These are phyloP conservation scores for Calycopis cecrops DNA, from an alignment of 1,140 invertebrate genomes.

Conservation along the genomic window DNA sequence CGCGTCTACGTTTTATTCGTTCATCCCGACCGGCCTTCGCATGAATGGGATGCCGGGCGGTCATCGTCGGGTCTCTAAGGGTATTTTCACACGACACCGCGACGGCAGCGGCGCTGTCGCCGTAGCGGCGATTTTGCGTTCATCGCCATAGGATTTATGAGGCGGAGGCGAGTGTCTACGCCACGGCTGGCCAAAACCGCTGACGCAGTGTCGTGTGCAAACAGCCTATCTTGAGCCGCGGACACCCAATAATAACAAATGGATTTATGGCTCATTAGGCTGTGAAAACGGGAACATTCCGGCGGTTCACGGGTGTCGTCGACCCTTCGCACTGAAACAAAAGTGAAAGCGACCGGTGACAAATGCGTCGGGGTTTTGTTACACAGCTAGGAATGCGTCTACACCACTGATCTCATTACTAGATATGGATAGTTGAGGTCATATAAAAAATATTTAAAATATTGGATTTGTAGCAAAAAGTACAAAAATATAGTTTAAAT, in stretches of 20 bases:
- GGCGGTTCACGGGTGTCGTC: slow-evolving; percentile 40
- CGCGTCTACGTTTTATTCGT: slow-evolving; percentile 35
- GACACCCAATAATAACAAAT: slow-evolving; percentile 55
- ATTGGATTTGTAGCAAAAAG: too few relatives aligned
- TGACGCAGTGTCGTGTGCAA: too few relatives aligned
- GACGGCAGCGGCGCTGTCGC: too few relatives aligned
- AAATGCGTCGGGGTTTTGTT: slow-evolving; percentile 39
- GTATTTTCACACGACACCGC: too few relatives aligned
- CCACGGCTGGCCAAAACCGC: too few relatives aligned
- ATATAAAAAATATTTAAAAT: too few relatives aligned
- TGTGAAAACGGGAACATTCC: slow-evolving; percentile 40
- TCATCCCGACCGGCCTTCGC: slow-evolving; percentile 54
- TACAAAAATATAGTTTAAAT: too few relatives aligned
- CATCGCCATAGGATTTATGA: too few relatives aligned
- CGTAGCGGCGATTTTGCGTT: too few relatives aligned
- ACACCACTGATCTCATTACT: too few relatives aligned
- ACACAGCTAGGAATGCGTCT: slow-evolving; percentile 31
- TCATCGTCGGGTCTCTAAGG: slow-evolving; percentile 50
- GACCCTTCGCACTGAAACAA: slow-evolving; percentile 43
- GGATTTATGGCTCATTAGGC: slow-evolving; percentile 64
- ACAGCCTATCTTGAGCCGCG: slow-evolving; percentile 41
- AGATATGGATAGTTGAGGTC: too few relatives aligned
- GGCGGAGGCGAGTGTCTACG: too few relatives aligned
- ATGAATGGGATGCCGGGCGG: slow-evolving; percentile 60
- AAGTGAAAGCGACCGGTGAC: slow-evolving; percentile 54